These are phyloP conservation scores for Aricia agestis DNA, from an alignment of 1,140 invertebrate species.

Conservation along the genomic window DNA sequence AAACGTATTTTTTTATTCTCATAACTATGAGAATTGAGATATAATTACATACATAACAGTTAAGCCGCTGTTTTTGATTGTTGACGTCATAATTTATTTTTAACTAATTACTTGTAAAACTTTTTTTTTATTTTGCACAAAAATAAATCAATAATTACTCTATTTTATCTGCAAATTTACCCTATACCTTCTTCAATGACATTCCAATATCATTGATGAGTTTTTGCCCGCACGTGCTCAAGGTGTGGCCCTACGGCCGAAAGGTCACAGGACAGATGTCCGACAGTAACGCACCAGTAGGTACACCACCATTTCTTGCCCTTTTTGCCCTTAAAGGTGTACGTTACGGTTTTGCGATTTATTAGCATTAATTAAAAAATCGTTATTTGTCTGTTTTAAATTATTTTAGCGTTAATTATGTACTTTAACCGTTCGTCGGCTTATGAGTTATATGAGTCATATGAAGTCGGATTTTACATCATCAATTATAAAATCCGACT, in stretches of 20 bases:
- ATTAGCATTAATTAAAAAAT: background rate
- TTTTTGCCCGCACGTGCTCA: conserved; percentile 39
- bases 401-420: background rate
- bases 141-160: background rate
- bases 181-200: conserved; percentile 11
- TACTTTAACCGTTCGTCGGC: too few species aligned
- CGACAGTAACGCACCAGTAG: conserved; percentile 31
- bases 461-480: too few species aligned
- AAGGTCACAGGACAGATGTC: conserved; percentile 58
- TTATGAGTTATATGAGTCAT: too few species aligned
- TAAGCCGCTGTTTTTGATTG: too few species aligned
- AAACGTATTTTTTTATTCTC: background rate
- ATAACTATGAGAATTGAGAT: background rate
- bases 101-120: too few species aligned
- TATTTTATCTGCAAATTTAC: background rate
- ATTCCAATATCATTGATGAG: conserved; percentile 30
- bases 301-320: conserved; percentile 18
- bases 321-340: background rate
- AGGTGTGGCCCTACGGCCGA: conserved; percentile 28
- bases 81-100: too few species aligned
- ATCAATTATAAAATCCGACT: too few species aligned
- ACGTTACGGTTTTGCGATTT: conserved; percentile 2
- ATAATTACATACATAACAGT: too few species aligned
- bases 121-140: too few species aligned
- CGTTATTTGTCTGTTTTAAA: conserved; percentile 1